Conservation (phyloP, 92 coral and sea anemone genomes). For the Zoanthus gigantus region DNA sequence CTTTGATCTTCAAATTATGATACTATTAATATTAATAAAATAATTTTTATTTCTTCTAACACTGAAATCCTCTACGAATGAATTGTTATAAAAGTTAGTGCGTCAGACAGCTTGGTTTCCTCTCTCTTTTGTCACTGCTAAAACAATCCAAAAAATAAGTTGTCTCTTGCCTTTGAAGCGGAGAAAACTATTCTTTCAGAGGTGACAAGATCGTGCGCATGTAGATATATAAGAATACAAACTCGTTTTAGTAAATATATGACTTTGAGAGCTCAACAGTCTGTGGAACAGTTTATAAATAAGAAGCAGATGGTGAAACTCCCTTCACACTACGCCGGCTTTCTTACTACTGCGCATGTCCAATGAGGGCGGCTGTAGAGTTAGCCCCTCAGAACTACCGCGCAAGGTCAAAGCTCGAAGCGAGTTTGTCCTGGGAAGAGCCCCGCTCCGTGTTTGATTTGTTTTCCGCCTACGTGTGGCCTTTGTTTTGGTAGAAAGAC, state of each 20-base stretch:
- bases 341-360: constrained; percentile 9
- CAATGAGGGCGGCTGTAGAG: constrained; percentile 45
- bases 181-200: no score
- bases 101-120: no score
- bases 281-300: background rate
- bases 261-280: background rate
- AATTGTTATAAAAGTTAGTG: no score
- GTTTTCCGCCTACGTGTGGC: constrained; percentile 53
- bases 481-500: constrained; percentile 54
- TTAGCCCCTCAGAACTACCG: constrained; percentile 38
- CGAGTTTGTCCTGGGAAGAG: constrained; percentile 29
- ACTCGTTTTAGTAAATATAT: background rate
- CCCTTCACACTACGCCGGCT: constrained; percentile 28
- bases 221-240: background rate
- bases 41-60: no score
- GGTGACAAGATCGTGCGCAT: background rate
- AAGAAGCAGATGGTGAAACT: background rate
- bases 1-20: no score
- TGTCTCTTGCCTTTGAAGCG: no score
- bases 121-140: no score
- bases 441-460: constrained; percentile 49
- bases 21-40: no score
- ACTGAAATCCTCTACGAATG: no score
- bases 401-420: constrained; percentile 64
- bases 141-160: no score